Evolutionary conservation across 2,888 invertebrate species (phyloP).

Genomic region (Chouioia cunea): DNA sequence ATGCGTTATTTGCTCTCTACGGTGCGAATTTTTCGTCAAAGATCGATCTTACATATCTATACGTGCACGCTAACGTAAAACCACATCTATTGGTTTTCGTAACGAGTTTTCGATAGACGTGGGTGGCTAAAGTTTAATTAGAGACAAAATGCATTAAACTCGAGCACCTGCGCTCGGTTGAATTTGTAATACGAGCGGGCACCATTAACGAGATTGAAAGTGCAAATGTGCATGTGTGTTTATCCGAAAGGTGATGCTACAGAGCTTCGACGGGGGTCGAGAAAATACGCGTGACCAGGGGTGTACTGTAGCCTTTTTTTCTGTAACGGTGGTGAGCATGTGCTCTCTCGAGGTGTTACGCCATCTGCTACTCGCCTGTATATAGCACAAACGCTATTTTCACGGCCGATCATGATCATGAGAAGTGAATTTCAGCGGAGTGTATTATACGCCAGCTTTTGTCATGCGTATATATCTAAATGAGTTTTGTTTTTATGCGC

Average conservation of each 20-base stretch:
- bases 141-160: slow-evolving; percentile 13
- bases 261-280: slow-evolving; percentile 10
- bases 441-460: no score
- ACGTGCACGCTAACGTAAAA: no score
- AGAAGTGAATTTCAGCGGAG: no score
- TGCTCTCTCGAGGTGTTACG: background rate
- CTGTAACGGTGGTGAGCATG: slow-evolving; percentile 15
- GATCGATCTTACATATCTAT: slow-evolving; percentile 4
- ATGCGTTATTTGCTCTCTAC: background rate
- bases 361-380: no score
- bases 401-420: no score
- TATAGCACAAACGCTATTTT: no score
- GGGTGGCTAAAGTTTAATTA: slow-evolving; percentile 19
- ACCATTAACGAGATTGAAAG: slow-evolving; percentile 63
- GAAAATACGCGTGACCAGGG: slow-evolving; percentile 34
- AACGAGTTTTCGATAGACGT: slow-evolving; percentile 28
- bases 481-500: no score
- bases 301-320: background rate
- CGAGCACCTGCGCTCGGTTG: background rate
- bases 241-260: background rate
- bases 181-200: slow-evolving; percentile 37
- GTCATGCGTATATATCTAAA: no score
- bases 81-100: background rate
- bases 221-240: background rate
- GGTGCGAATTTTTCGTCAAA: background rate